phyloP scores from a whole-genome alignment of 1,140 invertebrate genomes.

The Caenorhabditis latens region DNA sequence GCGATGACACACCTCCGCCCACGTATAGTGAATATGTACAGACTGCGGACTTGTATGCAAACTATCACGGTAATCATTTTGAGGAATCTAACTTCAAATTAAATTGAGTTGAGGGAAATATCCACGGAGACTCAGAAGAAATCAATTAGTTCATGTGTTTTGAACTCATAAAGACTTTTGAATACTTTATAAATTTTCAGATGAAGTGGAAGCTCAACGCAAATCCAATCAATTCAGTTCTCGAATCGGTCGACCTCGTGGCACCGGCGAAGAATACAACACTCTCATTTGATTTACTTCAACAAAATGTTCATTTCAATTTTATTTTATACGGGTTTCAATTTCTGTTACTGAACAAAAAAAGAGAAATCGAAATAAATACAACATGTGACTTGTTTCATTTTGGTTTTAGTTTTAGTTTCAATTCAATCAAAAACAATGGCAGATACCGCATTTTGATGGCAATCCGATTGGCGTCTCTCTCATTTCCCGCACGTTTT shows the following conservation, averaged over 20 bases:
- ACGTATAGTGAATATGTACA: conserved; percentile 55
- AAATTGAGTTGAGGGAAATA: no score
- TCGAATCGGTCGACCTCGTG: conserved; percentile 3
- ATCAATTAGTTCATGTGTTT: no score
- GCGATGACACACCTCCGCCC: conserved; percentile 54
- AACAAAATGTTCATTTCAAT: background rate
- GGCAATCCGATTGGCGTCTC: conserved; percentile 18
- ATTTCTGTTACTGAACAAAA: background rate
- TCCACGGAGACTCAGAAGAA: no score
- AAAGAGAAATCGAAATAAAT: background rate
- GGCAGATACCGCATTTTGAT: background rate
- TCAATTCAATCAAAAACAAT: background rate
- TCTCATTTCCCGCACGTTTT: background rate
- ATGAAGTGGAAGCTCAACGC: conserved; percentile 31
- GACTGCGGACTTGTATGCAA: conserved; percentile 48
- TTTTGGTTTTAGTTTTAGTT: background rate
- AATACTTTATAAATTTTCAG: background rate
- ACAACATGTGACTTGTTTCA: conserved; percentile 3
- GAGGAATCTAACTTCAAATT: background rate
- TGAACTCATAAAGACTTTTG: no score
- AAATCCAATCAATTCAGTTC: conserved; percentile 16
- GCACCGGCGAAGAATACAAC: background rate
- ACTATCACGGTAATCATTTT: conserved; percentile 18
- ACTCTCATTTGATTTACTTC: background rate
- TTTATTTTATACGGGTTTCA: conserved; percentile 3